Base-by-base conservation (phyloP, 1,140 invertebrate genomes). In the Diachasma alloeum region DNA sequence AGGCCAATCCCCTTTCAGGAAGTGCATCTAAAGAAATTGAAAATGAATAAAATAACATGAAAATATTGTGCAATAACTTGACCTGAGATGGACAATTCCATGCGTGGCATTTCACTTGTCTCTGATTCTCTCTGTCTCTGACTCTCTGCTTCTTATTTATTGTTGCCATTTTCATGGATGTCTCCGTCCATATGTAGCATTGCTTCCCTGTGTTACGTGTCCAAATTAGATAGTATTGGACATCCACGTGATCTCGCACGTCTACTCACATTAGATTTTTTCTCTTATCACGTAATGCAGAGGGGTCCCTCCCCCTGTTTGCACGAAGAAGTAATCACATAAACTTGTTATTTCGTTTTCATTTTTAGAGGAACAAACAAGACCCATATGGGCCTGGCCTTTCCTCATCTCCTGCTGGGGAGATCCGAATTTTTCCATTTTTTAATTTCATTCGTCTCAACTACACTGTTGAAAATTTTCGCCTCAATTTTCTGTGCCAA, bases 211-310 rank as follows among this genome's bases (percentile, higher is more conserved):
- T 76, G 53, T 76, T 76, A 76, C 75, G 75, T 76, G 53, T 59
- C 48, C 42, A 76, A 72, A 76, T 76, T 67, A 72, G 48, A 72
- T 15, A 59, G 17, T 70, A 37, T 22, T 44, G 1, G 11, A 24
- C 46, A 22, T 46, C 11, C 11, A 15, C 44, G 42, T 69, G 19
- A 69, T 71, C 48, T 76, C 39, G 69, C 69, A 63, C 39, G 69
- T 76, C 42, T 19, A 46, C 66, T 69, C 31, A 46, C 53, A 79
- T 76, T 69, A 74, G 73, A 17, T 42, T 39, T 68, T 39, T 19
- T 13, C 42, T 71, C 19, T 36, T 37, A 70, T 74, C 75, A 79
- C 78, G 78, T 79, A 79, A 79, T 77, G 72, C 48, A 68, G 42
- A 68, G 42, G 63, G 37, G 44, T 48, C 36, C 11, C 13, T 15